These are phyloP conservation scores for Bovichtus variegatus DNA, from an alignment of 2,797 vertebrate species.

Conservation along the genomic window DNA sequence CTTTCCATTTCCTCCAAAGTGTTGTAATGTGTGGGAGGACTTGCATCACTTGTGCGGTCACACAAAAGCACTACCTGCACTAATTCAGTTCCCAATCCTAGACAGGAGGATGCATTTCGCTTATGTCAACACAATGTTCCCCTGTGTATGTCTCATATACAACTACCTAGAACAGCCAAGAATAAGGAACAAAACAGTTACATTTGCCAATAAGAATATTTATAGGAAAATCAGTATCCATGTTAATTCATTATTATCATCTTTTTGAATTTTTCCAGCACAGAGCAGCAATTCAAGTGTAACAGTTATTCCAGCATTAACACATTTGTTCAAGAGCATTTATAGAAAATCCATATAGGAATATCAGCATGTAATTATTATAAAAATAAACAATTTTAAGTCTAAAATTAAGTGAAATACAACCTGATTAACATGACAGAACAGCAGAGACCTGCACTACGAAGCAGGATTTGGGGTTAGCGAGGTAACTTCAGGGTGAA, in stretches of 20 bases:
- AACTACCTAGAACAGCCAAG: neutral
- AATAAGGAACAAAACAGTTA: neutral
- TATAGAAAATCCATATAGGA: neutral
- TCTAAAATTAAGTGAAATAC: slow-evolving; percentile 45
- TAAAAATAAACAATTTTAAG: slow-evolving; percentile 26
- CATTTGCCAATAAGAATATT: slow-evolving; percentile 13
- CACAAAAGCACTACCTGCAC: neutral
- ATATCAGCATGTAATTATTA: slow-evolving; percentile 26
- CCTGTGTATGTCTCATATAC: neutral
- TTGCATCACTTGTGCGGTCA: neutral
- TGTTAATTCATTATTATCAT: slow-evolving; percentile 11
- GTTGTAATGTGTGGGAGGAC: slow-evolving; percentile 29
- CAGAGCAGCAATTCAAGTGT: slow-evolving; percentile 73
- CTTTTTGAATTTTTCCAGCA: slow-evolving; percentile 44
- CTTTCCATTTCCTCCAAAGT: neutral
- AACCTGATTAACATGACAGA: slow-evolving; percentile 36
- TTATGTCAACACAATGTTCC: neutral
- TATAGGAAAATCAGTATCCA: slow-evolving; percentile 25
- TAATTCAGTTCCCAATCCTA: neutral
- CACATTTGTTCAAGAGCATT: slow-evolving; percentile 48
- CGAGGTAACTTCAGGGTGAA: no score
- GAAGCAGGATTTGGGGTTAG: no score
- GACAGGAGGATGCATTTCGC: neutral
- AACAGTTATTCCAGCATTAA: slow-evolving; percentile 82
- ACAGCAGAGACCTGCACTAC: slow-evolving; percentile 33